A percentile compares a stretch with the other conserved stretches of the same genome.
Conservation (phyloP, 1,140 invertebrate genomes). For the Nasonia giraulti region DNA sequence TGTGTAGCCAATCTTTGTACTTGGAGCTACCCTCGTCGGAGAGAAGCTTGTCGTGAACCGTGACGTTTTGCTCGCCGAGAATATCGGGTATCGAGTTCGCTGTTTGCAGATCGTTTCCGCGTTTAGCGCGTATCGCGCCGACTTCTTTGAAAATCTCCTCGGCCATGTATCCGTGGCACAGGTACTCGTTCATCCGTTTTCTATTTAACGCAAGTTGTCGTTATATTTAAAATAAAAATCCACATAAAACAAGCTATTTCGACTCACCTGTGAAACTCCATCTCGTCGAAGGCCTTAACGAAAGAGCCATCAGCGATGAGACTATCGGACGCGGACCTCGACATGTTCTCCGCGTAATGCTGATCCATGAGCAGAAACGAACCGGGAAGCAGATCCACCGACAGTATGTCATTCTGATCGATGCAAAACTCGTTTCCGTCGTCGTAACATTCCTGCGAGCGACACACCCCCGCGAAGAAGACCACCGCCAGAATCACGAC, state of each 20-base stretch:
- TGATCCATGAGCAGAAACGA: conserved; percentile 72
- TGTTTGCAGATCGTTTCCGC: neutral
- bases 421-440: conserved; percentile 73
- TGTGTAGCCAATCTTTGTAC: conserved; percentile 82
- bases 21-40: conserved; percentile 79
- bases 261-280: conserved; percentile 78
- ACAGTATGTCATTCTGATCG: conserved; percentile 78
- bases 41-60: conserved; percentile 75
- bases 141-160: conserved; percentile 81
- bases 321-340: neutral
- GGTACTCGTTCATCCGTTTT: conserved; percentile 83
- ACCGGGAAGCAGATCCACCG: conserved; percentile 78
- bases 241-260: neutral
- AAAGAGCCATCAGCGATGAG: conserved; percentile 74
- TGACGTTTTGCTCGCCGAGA: conserved; percentile 62
- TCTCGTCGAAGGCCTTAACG: conserved; percentile 75
- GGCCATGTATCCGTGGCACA: conserved; percentile 81
- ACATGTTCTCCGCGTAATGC: neutral
- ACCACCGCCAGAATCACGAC: neutral
- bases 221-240: neutral
- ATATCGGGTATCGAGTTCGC: conserved; percentile 51
- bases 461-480: conserved; percentile 1
- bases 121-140: conserved; percentile 62
- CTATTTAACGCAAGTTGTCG: neutral
- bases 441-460: conserved; percentile 64